Evolutionary conservation across 2,113 vertebrate species (phyloP).

Genomic region (Tautogolabrus adspersus): DNA sequence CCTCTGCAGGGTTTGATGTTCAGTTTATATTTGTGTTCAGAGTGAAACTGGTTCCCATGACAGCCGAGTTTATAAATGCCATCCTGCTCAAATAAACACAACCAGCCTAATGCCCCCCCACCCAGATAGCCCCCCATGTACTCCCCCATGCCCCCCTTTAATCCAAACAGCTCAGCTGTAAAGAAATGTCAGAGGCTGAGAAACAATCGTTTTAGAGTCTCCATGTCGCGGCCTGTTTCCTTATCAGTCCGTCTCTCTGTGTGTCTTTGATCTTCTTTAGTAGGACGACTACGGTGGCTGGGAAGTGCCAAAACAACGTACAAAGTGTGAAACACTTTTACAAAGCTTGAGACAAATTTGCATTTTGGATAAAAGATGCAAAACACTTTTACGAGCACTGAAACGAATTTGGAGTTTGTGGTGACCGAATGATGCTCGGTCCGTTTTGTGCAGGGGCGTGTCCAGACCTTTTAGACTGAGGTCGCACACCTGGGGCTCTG

Average conservation of each 20-base stretch:
- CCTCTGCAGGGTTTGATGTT: not conserved
- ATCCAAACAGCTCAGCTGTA: slow-evolving; percentile 43
- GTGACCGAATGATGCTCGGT: no score
- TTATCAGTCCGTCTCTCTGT: slow-evolving; percentile 40
- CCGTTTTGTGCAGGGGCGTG: no score
- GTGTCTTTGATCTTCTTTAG: slow-evolving; percentile 37
- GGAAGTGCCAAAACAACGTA: no score
- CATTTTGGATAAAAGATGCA: no score
- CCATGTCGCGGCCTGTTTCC: slow-evolving; percentile 21
- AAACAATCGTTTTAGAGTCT: slow-evolving; percentile 38
- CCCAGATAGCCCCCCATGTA: not conserved
- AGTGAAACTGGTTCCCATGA: slow-evolving; percentile 36
- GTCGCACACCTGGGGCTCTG: no score
- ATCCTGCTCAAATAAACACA: slow-evolving; percentile 66
- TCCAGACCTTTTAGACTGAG: no score
- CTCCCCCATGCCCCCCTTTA: slow-evolving; percentile 30
- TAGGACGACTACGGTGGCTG: no score
- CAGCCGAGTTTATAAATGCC: slow-evolving; percentile 41
- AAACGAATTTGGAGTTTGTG: no score
- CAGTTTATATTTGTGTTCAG: slow-evolving; percentile 16
- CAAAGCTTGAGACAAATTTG: no score
- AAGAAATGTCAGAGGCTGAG: slow-evolving; percentile 18
- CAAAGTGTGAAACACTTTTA: no score
- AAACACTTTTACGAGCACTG: no score
- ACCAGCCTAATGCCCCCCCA: slow-evolving; percentile 59